Conservation (phyloP, 1,140 invertebrate species). For the Lordiphosa mommai region DNA sequence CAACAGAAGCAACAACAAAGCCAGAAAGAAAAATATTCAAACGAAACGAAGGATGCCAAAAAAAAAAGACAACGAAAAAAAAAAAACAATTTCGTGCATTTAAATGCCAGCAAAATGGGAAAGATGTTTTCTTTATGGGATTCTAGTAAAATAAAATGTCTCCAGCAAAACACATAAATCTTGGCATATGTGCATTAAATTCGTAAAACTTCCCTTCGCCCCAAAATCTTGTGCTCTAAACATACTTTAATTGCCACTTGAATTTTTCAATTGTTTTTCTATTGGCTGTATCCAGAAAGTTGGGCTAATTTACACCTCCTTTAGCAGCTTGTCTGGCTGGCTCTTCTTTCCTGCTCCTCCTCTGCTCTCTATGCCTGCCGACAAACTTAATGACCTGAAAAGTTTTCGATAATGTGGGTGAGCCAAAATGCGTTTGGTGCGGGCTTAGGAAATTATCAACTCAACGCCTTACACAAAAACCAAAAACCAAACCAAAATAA, state of each 20-base stretch:
- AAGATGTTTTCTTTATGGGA: slow-evolving; percentile 58
- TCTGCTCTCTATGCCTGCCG: slow-evolving; percentile 27
- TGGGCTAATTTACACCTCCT: slow-evolving; percentile 38
- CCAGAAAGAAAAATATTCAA: slow-evolving; percentile 38
- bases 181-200: slow-evolving; percentile 75
- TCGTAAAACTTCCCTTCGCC: slow-evolving; percentile 15
- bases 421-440: slow-evolving; percentile 27
- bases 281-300: slow-evolving; percentile 22
- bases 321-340: slow-evolving; percentile 4
- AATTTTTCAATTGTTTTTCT: slow-evolving; percentile 73
- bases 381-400: slow-evolving; percentile 77
- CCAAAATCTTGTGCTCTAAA: slow-evolving; percentile 14
- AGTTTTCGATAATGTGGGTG: slow-evolving; percentile 71
- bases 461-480: slow-evolving; percentile 50
- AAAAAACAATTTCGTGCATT: slow-evolving; percentile 75
- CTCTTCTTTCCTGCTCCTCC: slow-evolving; percentile 17
- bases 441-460: slow-evolving; percentile 68
- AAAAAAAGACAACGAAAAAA: slow-evolving; percentile 17
- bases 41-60: slow-evolving; percentile 52
- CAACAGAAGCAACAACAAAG: slow-evolving; percentile 34
- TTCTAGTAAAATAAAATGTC: slow-evolving; percentile 59
- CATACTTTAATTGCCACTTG: slow-evolving; percentile 58
- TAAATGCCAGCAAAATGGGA: slow-evolving; percentile 56
- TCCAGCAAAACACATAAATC: slow-evolving; percentile 74
- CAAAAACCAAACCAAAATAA: slow-evolving; percentile 18